Evolutionary conservation across 2,113 vertebrate genomes (phyloP), one percentile per base, ranked within the genome.

Genomic region (Aphyosemion australe): DNA sequence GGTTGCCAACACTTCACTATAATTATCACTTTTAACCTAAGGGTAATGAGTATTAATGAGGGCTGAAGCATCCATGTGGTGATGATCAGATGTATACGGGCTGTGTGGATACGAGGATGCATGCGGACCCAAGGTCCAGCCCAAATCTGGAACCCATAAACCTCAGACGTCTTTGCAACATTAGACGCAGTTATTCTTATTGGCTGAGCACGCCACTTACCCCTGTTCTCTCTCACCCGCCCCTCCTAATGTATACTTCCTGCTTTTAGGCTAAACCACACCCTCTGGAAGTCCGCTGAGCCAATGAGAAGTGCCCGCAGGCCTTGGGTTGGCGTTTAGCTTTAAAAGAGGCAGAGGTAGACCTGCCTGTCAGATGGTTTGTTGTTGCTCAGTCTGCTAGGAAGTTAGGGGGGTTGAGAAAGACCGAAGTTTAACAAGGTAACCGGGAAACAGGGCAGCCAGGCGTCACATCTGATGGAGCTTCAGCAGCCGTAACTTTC

Each of bases 141-240:
- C 57, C 89, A 92, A 95, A 95, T 95, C 94, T 95, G 94, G 94
- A 95, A 94, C 90, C 94, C 90, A 95, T 95, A 95, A 95, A 92
- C 90, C 57, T 90, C 91, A 88, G 89, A 89, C 92, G 85, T 91
- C 91, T 81, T 91, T 93, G 92, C 87, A 76, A 91, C 91, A 82
- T 78, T 91, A 88, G 80, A 84, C 75, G 64, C 83, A 65, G 70
- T 76, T 8, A 79, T 82, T 89, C 87, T 91, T 74, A 94, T 94
- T 94, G 94, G 94, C 72, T 89, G 76, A 82, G 47, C 46, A 61
- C 18, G 10, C 85, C 41, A 90, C 91, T 87, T 87, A 92, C 94
- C 89, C 93, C 94, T 81, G 89, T 86, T 69, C 82, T 62, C 81
- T 16, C 72, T 64, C 53, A 41, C 85, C 88, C 83, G 72, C 87